A percentile compares a stretch with the other conserved stretches of the same genome.
Evolutionary conservation across 2,113 vertebrate genomes (phyloP).

Genomic region (Agelaius phoeniceus): DNA sequence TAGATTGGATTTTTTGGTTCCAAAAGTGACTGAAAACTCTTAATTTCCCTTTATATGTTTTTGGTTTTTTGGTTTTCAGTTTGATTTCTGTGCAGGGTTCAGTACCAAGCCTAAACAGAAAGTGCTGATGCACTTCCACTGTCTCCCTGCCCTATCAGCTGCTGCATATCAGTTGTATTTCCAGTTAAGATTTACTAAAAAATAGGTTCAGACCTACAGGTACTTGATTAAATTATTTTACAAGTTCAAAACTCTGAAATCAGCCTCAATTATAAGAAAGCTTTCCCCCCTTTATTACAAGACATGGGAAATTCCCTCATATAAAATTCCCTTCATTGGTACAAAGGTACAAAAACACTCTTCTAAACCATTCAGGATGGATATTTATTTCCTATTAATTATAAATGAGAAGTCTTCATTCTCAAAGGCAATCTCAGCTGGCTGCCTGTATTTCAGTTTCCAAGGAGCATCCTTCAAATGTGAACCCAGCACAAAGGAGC

Average conservation of each 20-base stretch:
- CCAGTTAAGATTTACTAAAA: neutral
- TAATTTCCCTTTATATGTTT: neutral
- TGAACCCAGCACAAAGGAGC: neutral
- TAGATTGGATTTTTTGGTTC: neutral
- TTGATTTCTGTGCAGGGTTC: neutral
- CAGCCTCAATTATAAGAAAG: neutral
- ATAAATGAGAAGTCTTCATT: neutral
- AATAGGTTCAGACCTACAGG: neutral
- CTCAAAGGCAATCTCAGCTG: neutral
- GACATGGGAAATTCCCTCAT: neutral
- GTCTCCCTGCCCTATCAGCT: neutral
- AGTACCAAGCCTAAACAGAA: neutral
- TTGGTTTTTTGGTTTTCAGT: neutral
- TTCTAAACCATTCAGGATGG: neutral
- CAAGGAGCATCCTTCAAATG: neutral
- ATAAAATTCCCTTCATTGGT: neutral
- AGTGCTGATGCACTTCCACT: neutral
- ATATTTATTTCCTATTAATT: neutral
- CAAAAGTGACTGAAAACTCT: neutral
- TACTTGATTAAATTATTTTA: neutral
- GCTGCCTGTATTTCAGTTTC: neutral
- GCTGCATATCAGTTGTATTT: neutral
- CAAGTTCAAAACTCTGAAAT: neutral
- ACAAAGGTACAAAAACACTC: neutral
- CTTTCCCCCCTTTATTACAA: neutral